Conservation (phyloP, 2,797 vertebrate genomes). For the Cirrhinus mrigala region DNA sequence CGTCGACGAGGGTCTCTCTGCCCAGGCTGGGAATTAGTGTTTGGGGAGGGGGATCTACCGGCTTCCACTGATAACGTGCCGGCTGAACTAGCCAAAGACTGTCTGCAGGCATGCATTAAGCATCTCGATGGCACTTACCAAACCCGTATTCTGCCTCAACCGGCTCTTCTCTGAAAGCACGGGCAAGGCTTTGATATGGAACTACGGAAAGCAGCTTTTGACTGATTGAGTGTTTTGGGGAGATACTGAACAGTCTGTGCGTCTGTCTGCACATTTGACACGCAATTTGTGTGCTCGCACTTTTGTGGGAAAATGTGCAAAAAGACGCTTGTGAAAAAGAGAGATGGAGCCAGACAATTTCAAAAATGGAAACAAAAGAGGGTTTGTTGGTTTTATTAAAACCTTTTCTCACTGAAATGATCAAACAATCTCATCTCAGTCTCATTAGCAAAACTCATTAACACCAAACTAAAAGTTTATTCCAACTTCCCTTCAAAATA, state of each 20-base stretch:
- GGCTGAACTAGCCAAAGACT: constrained; percentile 69
- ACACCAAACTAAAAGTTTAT: background rate
- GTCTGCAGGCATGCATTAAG: constrained; percentile 74
- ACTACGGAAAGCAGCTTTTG: constrained; percentile 62
- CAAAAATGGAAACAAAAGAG: background rate
- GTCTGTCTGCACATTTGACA: background rate
- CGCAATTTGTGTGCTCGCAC: background rate
- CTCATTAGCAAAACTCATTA: too few relatives aligned
- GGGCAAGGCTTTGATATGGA: constrained; percentile 61
- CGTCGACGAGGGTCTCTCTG: constrained; percentile 49
- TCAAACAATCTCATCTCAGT: background rate
- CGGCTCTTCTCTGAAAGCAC: constrained; percentile 44
- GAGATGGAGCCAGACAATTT: too few relatives aligned
- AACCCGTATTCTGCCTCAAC: constrained; percentile 54
- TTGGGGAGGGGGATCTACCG: constrained; percentile 68
- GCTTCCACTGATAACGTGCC: constrained; percentile 71
- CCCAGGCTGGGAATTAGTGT: constrained; percentile 68
- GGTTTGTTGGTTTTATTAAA: background rate
- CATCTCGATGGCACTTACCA: constrained; percentile 59
- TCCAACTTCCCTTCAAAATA: background rate
- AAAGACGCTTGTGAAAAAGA: background rate
- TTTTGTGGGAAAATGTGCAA: constrained; percentile 9
- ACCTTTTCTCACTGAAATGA: background rate
- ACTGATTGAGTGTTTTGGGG: constrained; percentile 58
- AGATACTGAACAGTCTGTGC: constrained; percentile 34